Conservation (phyloP, 53 echinoderm and acorn worm species). For the Echinarachnius parma region DNA sequence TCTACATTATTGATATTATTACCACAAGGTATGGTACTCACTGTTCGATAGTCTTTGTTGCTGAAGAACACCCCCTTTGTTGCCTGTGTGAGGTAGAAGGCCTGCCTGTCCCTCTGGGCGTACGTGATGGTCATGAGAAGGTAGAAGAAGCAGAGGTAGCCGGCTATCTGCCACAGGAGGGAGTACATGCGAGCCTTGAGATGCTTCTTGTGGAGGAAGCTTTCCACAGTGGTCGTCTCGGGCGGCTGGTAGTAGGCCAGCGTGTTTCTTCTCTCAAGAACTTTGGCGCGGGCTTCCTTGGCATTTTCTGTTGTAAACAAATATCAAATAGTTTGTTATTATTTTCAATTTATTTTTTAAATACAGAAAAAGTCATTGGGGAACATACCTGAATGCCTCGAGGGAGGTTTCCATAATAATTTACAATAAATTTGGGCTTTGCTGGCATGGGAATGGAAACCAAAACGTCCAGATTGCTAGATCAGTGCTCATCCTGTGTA, state of each 20-base stretch:
- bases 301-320: conserved; percentile 72
- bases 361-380: too few species aligned
- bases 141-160: conserved; percentile 81
- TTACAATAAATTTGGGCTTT: too few species aligned
- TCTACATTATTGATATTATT: too few species aligned
- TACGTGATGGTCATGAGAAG: conserved; percentile 69
- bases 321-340: too few species aligned
- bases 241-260: conserved; percentile 73
- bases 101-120: conserved; percentile 62
- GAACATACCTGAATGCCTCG: too few species aligned
- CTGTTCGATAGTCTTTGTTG: conserved; percentile 68
- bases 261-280: conserved; percentile 41
- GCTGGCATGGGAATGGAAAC: too few species aligned
- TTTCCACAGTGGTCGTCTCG: conserved; percentile 8
- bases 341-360: too few species aligned
- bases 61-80: conserved; percentile 72
- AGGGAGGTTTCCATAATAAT: too few species aligned
- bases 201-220: conserved; percentile 55
- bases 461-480: too few species aligned
- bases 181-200: conserved; percentile 68
- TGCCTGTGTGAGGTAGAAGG: conserved; percentile 69
- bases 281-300: conserved; percentile 42
- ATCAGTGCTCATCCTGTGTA: too few species aligned
- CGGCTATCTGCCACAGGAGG: conserved; percentile 74
- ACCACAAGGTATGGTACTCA: too few species aligned